Evolutionary conservation across 2,797 vertebrate species (phyloP).

Genomic region (Linurgus olivaceus): DNA sequence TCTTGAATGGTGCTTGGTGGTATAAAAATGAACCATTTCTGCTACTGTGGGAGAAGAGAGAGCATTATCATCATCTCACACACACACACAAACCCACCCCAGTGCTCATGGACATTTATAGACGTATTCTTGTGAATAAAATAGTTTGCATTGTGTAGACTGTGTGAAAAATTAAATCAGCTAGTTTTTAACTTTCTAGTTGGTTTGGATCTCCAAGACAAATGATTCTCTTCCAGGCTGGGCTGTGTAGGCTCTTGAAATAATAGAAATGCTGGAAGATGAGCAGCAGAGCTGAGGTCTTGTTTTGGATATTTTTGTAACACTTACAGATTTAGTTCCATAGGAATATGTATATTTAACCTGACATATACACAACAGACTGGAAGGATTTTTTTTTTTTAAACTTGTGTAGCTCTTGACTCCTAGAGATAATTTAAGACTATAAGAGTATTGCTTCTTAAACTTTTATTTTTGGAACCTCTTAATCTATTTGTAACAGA

Average conservation of each 20-base stretch:
- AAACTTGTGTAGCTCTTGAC: background rate
- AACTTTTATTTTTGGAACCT: conserved; percentile 72
- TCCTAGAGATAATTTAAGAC: background rate
- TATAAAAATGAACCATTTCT: background rate
- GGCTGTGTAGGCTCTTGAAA: background rate
- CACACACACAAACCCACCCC: too few species aligned
- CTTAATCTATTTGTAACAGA: conserved; percentile 59
- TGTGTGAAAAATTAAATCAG: background rate
- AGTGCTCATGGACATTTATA: background rate
- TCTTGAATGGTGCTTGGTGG: background rate
- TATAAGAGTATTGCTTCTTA: conserved; percentile 28
- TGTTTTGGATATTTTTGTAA: background rate
- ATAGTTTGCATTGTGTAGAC: background rate
- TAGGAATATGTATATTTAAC: conserved; percentile 18
- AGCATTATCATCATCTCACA: background rate
- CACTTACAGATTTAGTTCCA: background rate
- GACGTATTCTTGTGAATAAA: background rate
- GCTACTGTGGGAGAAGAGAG: background rate
- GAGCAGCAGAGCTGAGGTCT: background rate
- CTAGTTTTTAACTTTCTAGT: background rate
- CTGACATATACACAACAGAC: background rate
- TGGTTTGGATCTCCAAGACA: background rate
- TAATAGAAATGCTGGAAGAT: background rate
- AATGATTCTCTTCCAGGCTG: background rate
- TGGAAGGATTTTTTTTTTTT: background rate